A percentile compares a stretch with the other conserved stretches of the same genome.
These are phyloP conservation scores for Rallus crepitans DNA, from an alignment of 2,797 vertebrate species.

Conservation along the genomic window DNA sequence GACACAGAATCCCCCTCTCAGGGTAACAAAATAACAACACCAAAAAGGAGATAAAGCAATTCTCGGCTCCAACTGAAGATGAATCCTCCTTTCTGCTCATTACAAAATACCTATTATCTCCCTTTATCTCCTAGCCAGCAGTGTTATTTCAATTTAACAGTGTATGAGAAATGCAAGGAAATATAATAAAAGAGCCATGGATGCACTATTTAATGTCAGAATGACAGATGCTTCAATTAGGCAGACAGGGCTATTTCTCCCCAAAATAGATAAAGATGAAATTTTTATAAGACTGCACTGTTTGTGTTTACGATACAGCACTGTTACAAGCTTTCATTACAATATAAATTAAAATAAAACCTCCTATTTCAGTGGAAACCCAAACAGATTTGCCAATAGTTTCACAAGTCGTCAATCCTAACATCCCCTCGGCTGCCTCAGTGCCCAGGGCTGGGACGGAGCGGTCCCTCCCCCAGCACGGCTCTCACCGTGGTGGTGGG, in stretches of 20 bases:
- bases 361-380: slow-evolving; percentile 8
- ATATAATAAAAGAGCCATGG: slow-evolving; percentile 72
- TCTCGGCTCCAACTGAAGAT: slow-evolving; percentile 6
- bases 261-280: slow-evolving; percentile 83
- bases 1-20: slow-evolving; percentile 22
- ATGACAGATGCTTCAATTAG: slow-evolving; percentile 85
- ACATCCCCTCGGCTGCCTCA: not conserved
- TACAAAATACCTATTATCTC: slow-evolving; percentile 70
- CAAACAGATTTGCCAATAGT: not conserved
- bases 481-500: rapidly evolving
- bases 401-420: not conserved
- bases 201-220: slow-evolving; percentile 76
- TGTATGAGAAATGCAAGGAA: slow-evolving; percentile 66
- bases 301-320: slow-evolving; percentile 59
- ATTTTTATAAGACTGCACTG: slow-evolving; percentile 79
- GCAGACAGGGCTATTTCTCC: slow-evolving; percentile 75
- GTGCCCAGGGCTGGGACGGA: not conserved
- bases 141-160: slow-evolving; percentile 75
- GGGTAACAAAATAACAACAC: slow-evolving; percentile 22
- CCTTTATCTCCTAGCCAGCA: slow-evolving; percentile 70
- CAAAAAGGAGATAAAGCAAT: slow-evolving; percentile 35
- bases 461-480: not conserved
- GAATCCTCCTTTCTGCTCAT: slow-evolving; percentile 64
- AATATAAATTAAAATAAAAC: slow-evolving; percentile 66
- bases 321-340: slow-evolving; percentile 60